A percentile compares a stretch with the other conserved stretches of the same genome.
Conservation (phyloP, 2,888 invertebrate genomes). For the Drosophila birchii region DNA sequence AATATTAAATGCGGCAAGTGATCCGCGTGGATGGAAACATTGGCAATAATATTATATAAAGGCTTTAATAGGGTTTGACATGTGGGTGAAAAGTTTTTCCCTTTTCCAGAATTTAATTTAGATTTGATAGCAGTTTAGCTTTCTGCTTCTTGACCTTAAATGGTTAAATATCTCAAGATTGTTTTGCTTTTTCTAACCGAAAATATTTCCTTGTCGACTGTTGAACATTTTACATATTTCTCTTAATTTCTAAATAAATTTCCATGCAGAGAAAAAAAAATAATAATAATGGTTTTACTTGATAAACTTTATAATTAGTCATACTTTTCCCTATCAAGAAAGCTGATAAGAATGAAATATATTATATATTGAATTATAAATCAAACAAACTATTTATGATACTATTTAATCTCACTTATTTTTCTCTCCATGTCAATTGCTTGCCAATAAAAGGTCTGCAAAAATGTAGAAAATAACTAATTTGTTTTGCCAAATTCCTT, state of each 20-base stretch:
- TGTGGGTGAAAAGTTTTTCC: no score
- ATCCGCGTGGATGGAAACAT: background rate
- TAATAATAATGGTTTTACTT: background rate
- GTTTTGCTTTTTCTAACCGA: background rate
- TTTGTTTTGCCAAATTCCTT: conserved; percentile 14
- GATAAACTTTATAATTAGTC: background rate
- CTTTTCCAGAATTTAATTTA: background rate
- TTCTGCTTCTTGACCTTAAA: background rate
- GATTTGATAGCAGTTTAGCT: background rate
- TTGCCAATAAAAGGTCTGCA: background rate
- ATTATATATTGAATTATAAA: background rate
- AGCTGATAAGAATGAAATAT: background rate
- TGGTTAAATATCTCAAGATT: background rate
- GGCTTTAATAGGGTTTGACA: background rate
- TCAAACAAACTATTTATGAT: background rate
- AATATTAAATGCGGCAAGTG: background rate
- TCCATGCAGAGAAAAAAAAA: background rate
- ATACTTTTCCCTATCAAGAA: background rate
- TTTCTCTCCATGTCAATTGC: background rate
- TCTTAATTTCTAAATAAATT: background rate
- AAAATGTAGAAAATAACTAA: background rate
- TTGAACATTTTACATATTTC: background rate
- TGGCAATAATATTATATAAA: background rate
- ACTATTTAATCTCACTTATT: background rate
- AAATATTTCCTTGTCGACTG: conserved; percentile 1